Evolutionary conservation across 2,797 vertebrate genomes (phyloP).

Genomic region (Molossus molossus): DNA sequence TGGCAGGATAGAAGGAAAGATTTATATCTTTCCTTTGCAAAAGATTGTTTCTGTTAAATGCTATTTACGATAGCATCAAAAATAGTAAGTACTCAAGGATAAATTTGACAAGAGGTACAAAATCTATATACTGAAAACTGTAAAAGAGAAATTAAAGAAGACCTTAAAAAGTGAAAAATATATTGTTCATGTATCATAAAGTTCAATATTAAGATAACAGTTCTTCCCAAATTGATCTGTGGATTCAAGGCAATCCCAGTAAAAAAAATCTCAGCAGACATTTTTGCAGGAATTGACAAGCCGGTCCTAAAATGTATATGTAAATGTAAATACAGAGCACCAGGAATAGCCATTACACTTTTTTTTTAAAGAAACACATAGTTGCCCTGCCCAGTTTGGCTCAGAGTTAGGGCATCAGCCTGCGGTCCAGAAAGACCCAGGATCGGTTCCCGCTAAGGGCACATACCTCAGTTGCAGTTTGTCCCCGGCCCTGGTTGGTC

Average conservation of each 20-base stretch:
- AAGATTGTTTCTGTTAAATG: constrained; percentile 27
- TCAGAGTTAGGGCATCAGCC: too few relatives aligned
- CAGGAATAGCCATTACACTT: neutral
- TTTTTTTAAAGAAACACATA: neutral
- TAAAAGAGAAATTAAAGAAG: constrained; percentile 50
- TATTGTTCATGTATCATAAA: neutral
- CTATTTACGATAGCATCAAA: constrained; percentile 19
- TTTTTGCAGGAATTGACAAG: constrained; percentile 24
- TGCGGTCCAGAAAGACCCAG: too few relatives aligned
- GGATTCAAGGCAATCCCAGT: neutral
- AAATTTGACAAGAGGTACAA: constrained; percentile 31
- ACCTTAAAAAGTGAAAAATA: constrained; percentile 24
- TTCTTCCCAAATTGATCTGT: constrained; percentile 33
- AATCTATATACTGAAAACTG: neutral
- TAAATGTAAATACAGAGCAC: constrained; percentile 22
- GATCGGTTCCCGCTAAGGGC: too few relatives aligned
- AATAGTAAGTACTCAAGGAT: neutral
- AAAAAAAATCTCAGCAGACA: constrained; percentile 23
- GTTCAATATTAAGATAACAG: constrained; percentile 2
- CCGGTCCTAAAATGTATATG: constrained; percentile 3
- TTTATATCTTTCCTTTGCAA: constrained; percentile 15
- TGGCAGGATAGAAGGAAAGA: constrained; percentile 13
- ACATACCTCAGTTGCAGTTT: too few relatives aligned
- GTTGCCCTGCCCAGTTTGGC: neutral
- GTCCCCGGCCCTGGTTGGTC: too few relatives aligned